Evolutionary conservation across 30 jellyfish, hydroid and myxozoan genomes (phyloP).

Genomic region (Phacellophora camtschatica): DNA sequence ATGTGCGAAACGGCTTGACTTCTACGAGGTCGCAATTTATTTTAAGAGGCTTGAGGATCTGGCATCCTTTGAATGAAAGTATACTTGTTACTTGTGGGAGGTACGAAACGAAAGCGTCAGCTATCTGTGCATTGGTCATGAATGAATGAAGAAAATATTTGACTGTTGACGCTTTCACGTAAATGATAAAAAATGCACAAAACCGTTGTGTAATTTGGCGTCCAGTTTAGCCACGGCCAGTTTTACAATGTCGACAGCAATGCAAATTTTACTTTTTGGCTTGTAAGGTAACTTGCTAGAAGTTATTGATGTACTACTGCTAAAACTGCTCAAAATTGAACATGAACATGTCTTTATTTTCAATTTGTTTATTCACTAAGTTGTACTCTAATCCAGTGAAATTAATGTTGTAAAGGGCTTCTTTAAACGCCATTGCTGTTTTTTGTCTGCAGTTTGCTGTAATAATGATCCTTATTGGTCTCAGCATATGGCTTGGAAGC

Average conservation of each 20-base stretch:
- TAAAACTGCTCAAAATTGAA: no score
- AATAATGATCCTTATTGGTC: background rate
- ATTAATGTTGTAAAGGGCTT: background rate
- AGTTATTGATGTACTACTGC: background rate
- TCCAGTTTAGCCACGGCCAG: constrained; percentile 1
- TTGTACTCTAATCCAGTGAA: background rate
- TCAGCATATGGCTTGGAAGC: background rate
- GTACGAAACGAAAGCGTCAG: background rate
- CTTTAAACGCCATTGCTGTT: background rate
- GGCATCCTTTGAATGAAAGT: background rate
- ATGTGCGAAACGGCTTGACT: constrained; percentile 1
- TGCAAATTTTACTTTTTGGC: constrained; percentile 12
- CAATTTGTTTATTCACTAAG: background rate
- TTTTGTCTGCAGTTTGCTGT: background rate
- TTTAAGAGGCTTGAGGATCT: background rate
- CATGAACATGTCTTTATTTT: background rate
- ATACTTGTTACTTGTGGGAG: background rate
- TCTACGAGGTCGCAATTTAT: background rate
- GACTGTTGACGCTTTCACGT: background rate
- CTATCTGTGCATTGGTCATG: background rate
- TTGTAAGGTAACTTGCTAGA: background rate
- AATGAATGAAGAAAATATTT: background rate
- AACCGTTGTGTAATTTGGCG: background rate
- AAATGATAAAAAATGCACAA: background rate
- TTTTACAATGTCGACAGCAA: constrained; percentile 6